Evolutionary conservation across 2,797 vertebrate genomes (phyloP).

Genomic region (Smutsia temminckii): DNA sequence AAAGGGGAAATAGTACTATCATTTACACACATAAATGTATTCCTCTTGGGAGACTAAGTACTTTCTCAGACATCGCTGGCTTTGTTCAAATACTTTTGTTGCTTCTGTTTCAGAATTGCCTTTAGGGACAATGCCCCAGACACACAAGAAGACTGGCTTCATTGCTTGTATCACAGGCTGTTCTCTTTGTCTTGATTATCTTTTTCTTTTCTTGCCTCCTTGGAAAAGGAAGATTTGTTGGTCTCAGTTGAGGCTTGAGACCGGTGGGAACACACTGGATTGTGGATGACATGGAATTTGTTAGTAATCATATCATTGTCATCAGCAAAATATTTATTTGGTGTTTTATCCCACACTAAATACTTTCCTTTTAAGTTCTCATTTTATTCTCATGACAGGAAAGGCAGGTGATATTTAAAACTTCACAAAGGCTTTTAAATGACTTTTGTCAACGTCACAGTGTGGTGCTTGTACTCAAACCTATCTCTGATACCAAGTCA

Average conservation of each 20-base stretch:
- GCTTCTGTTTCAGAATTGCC: background rate
- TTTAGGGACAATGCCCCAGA: background rate
- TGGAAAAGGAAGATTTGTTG: background rate
- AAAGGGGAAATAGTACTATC: background rate
- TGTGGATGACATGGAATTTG: background rate
- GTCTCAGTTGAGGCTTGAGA: background rate
- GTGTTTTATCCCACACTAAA: background rate
- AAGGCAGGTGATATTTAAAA: constrained; percentile 31
- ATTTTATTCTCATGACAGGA: constrained; percentile 16
- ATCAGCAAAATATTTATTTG: background rate
- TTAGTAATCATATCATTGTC: background rate
- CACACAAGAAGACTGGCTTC: background rate
- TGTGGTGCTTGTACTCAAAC: background rate
- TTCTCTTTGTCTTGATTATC: background rate
- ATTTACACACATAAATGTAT: background rate
- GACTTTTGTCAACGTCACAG: background rate
- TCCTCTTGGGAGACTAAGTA: background rate
- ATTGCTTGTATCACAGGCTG: background rate
- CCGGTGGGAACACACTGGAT: background rate
- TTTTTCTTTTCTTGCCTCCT: background rate
- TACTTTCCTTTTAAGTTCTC: background rate
- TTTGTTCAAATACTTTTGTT: constrained; percentile 30
- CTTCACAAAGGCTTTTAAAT: constrained; percentile 7
- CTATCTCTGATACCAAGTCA: background rate
- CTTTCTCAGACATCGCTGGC: background rate